Evolutionary conservation across 2,113 vertebrate species (phyloP), one percentile per base, ranked within the genome.

Genomic region (Pandion haliaetus): DNA sequence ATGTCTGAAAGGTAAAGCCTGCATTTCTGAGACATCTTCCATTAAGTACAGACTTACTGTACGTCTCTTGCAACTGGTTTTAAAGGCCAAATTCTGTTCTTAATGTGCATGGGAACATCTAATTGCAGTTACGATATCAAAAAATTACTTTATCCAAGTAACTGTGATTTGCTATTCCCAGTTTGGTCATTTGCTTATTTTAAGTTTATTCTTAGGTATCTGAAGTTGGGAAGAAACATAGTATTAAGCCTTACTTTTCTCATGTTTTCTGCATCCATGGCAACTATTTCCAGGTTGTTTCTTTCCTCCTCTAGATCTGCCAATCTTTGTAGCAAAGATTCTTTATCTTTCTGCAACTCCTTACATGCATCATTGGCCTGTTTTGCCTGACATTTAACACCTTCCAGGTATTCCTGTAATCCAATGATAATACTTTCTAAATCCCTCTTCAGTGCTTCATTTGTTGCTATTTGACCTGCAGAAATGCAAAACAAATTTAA

Each of bases 391-490:
- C 96, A 95, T 91, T 99, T 99, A 44, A 99, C 96, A 13, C 98
- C 98, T 45, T 97, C 95, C 93, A 99, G 97, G 80, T 99, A 99
- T 42, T 99, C 98, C 92, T 99, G 99, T 49, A 99, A 97, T 20
- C 99, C 99, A 66, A 18, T 80, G 84, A 99, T 99, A 74, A 99
- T 98, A 25, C 98, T 98, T 97, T 99, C 98, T 86, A 99, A 96
- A 84, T 99, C 99, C 78, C 88, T 98, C 97, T 99, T 99, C 58
- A 99, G 97, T 20, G 98, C 98, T 95, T 99, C 99, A 34, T 99
- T 99, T 19, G 98, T 98, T 95, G 98, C 98, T 96, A 99, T 99
- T 93, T 99, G 99, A 97, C 99, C 99, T 99, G 95, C 36, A 65
- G 38, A 94, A 90, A 94, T 4, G 17, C 77, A 93, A 91, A 96